Evolutionary conservation across 2,888 invertebrate genomes (phyloP), one percentile per base, ranked within the genome.

Genomic region (Teleogryllus oceanicus): DNA sequence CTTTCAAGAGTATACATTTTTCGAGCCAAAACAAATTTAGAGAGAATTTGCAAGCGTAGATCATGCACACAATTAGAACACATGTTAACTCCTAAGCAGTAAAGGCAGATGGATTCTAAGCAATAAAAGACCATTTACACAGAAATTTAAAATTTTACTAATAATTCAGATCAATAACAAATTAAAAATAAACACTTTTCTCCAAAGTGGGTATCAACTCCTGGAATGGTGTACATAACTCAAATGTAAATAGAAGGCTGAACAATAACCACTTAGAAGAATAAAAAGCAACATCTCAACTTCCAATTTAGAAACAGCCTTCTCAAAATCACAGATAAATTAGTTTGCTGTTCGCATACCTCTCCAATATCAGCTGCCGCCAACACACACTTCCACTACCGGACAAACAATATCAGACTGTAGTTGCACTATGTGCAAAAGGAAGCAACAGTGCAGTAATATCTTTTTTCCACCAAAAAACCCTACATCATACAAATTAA

Each of bases 311-410:
- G 62, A 62, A 62, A 62, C 37, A 62, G 62, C 62, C 62, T 62
- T 62, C 37, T 8, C 37, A 37, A 62, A 62, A 62, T 62, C 62
- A 62, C 62, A 62, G 62, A 62, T 62, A 62, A 62, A 62, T 62
- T n/a, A 62, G 62, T 62, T 62, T 62, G 62, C n/a, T 62, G 62
- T n/a, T n/a, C n/a, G 62, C 62, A 62, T 13, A 62, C 62, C 62
- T n/a, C n/a, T 18, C 8, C 62, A 37, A 37, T 37, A 18, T 62
- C 62, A 62, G 62, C 62, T 62, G 62, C 62, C 62, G n/a, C 62
- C 62, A 62, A 37, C 37, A 37, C 37, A 37, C 37, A 37, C 37
- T 37, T 37, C 8, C 37, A 37, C 37, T 37, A 37, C 37, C 37
- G 37, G 5, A 37, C 37, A 37, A 37, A 37, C 37, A 37, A 37